phyloP scores from a whole-genome alignment of 1,140 invertebrate species.

The Marisa cornuarietis region DNA sequence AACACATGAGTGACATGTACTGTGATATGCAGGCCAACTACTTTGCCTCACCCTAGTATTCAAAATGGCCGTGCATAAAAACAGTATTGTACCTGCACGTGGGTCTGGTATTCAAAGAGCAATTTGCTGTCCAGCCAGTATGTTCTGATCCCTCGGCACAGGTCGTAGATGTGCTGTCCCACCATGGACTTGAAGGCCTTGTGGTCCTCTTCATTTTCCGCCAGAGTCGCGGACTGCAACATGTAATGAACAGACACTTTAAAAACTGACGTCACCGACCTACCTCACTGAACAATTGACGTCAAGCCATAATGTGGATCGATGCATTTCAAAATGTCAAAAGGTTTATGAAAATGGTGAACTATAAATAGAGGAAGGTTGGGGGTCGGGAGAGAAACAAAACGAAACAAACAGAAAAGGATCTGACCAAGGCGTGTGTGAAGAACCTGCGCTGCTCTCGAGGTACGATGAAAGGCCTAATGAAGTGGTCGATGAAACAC shows the following conservation, averaged over 20 bases:
- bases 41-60: no score
- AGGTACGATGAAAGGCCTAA: constrained; percentile 4
- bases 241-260: not conserved
- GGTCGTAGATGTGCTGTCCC: constrained; percentile 3
- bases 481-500: constrained; percentile 16
- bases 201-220: not conserved
- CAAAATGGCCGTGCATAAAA: no score
- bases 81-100: no score
- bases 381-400: not conserved
- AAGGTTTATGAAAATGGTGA: no score
- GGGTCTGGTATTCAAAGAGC: not conserved
- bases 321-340: no score
- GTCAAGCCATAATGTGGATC: no score
- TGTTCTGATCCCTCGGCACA: not conserved
- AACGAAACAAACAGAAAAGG: not conserved
- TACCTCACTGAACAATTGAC: no score
- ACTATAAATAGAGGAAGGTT: not conserved
- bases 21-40: no score
- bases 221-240: not conserved
- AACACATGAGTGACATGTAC: no score
- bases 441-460: not conserved
- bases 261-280: not conserved
- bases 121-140: constrained; percentile 5
- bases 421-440: constrained; percentile 11
- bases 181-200: not conserved